Percentiles rank a stretch among this genome's conserved stretches.
Evolutionary conservation across 1,140 invertebrate genomes (phyloP).

Genomic region (Holotrichia oblita): DNA sequence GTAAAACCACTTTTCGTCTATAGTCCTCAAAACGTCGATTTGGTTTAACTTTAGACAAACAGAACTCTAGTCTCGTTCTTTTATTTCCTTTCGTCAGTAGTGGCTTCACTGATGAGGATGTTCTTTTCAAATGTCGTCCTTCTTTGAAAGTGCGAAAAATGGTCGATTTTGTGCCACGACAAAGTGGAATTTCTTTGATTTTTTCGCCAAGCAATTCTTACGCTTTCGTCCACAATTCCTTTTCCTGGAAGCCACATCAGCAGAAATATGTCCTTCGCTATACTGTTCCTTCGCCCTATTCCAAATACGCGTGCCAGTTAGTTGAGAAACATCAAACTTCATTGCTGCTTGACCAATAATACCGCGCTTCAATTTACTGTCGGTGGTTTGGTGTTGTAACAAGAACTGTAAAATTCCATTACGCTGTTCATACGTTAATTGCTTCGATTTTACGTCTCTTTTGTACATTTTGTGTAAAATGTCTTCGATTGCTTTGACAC

Average conservation of each 20-base stretch:
- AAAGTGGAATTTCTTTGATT: constrained; percentile 41
- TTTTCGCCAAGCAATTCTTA: too few species aligned
- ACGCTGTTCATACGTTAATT: constrained; percentile 32
- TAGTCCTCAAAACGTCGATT: constrained; percentile 41
- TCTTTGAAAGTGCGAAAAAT: constrained; percentile 42
- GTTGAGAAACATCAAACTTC: constrained; percentile 27
- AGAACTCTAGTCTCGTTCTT: constrained; percentile 41
- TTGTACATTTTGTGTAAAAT: constrained; percentile 25
- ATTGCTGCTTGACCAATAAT: constrained; percentile 20
- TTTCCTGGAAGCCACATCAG: constrained; percentile 43
- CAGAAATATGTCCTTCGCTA: constrained; percentile 40
- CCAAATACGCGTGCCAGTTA: constrained; percentile 31
- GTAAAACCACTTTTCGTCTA: constrained; percentile 44
- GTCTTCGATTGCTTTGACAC: constrained; percentile 2
- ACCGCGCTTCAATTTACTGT: too few species aligned
- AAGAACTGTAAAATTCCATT: constrained; percentile 27
- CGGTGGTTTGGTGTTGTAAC: constrained; percentile 6
- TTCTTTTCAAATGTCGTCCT: constrained; percentile 38
- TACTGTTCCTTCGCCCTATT: constrained; percentile 41
- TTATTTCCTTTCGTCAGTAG: constrained; percentile 41
- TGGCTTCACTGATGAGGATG: constrained; percentile 41
- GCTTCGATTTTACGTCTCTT: constrained; percentile 17
- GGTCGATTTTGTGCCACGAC: not conserved
- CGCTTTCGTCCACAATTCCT: constrained; percentile 39
- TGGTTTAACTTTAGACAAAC: constrained; percentile 42